phyloP scores from a whole-genome alignment of 2,888 invertebrate genomes.

The Busseola fusca region DNA sequence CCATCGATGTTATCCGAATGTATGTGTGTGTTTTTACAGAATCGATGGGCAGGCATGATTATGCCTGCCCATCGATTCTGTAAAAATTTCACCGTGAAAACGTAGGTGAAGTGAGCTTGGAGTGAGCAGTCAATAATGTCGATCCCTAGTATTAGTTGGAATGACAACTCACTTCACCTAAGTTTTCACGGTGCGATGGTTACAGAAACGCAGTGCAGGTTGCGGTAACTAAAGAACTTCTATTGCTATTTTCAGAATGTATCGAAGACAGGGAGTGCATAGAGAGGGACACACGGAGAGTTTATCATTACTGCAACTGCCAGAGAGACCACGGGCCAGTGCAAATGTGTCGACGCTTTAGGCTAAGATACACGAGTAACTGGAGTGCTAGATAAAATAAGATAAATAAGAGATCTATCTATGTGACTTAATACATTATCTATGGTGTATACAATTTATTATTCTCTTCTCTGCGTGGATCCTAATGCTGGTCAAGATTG shows the following conservation, averaged over 20 bases:
- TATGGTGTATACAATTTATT: background rate
- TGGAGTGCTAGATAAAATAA: slow-evolving; percentile 1
- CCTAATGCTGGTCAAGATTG: background rate
- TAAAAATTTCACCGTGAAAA: no score
- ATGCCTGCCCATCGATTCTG: no score
- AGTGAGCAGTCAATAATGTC: no score
- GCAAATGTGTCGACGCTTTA: background rate
- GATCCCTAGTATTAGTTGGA: no score
- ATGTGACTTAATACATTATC: background rate
- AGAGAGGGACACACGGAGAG: background rate
- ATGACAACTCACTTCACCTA: no score
- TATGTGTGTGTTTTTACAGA: no score
- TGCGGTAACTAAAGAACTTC: background rate
- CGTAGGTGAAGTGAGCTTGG: no score
- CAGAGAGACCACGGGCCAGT: background rate
- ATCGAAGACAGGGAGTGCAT: background rate
- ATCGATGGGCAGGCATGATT: no score
- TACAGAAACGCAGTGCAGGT: no score
- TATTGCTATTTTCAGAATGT: background rate
- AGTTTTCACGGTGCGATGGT: no score
- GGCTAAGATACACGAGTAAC: background rate
- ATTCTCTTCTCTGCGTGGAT: background rate
- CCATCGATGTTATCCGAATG: background rate
- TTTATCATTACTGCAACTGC: background rate
- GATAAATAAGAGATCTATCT: background rate